phyloP scores from a whole-genome alignment of 2,797 vertebrate species.

The Phyllotis vaccarum region DNA sequence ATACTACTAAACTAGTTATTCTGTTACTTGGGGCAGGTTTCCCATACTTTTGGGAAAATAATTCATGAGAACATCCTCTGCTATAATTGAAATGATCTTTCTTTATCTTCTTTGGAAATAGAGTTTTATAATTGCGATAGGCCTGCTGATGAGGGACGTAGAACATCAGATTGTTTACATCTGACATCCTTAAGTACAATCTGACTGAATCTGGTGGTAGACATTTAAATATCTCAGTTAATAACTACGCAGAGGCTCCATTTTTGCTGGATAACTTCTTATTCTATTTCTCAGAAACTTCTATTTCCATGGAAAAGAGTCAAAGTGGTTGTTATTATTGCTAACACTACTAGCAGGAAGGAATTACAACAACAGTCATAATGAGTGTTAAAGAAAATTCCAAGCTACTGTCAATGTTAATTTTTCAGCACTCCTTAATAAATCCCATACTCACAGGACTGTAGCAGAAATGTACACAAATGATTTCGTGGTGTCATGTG shows the following conservation, averaged over 20 bases:
- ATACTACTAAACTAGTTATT: not conserved
- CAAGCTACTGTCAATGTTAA: not conserved
- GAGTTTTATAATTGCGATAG: not conserved
- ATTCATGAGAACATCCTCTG: not conserved
- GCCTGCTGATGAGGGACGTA: not conserved
- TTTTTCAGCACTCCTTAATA: slow-evolving; percentile 16
- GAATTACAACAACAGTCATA: not conserved
- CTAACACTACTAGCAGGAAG: not conserved
- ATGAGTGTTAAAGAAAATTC: not conserved
- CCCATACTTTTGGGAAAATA: not conserved
- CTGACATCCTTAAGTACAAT: not conserved
- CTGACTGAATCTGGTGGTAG: not conserved
- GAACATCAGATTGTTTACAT: not conserved
- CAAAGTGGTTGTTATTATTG: not conserved
- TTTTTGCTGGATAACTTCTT: not conserved
- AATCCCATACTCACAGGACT: no score
- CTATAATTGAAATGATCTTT: not conserved
- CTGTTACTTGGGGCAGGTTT: not conserved
- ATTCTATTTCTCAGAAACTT: not conserved
- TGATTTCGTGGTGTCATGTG: not conserved
- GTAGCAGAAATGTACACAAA: not conserved
- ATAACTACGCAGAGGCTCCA: not conserved
- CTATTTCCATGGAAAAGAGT: not conserved
- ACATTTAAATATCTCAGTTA: not conserved
- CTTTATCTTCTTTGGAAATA: not conserved